Evolutionary conservation across 23 tunicate genomes (phyloP), one percentile per base, ranked within the genome.

Genomic region (Halocynthia aurantium): DNA sequence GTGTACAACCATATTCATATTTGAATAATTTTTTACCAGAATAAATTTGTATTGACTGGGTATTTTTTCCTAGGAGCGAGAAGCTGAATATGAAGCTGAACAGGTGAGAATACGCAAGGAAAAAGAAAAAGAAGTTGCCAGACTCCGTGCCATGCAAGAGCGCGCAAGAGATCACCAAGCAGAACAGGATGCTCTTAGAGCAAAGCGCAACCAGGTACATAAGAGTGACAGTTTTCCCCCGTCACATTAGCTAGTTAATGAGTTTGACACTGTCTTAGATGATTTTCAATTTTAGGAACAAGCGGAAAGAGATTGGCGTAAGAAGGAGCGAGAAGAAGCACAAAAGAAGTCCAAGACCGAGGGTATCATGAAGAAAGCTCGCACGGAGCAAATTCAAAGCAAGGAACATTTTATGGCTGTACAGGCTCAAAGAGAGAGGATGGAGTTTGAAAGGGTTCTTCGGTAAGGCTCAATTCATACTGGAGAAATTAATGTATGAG

Each of bases 321-420:
- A 76, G 12, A 94, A 94, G 61, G 99, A 94, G 73, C 84, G 82
- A 53, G 77, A 73, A 54, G 98, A 92, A 74, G 86, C 84, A 64
- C 53, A 61, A 70, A 88, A 88, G 84, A 88, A 94, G 80, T 58
- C 77, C 0, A 81, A 85, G 58, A 65, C 76, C 5, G 91, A 94
- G 12, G 96, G 64, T 52, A 82, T 94, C 22, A 94, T 94, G 99
- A 88, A 83, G 75, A 51, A 55, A 57, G 99, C 99, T 7, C 22
- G 99, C 60, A 79, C 88, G 0, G 91, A 88, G 68, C 99, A 94
- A 68, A 88, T 94, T 62, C 85, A 94, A 78, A 78, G 86, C 69
- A 88, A 88, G 72, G 85, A 82, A 66, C 99, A 94, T 77, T 94
- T 88, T 87, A 84, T 84, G 94, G 99, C 99, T 5, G 99, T 94